Evolutionary conservation across 2,888 invertebrate species (phyloP).

Genomic region (Pammene fasciana): DNA sequence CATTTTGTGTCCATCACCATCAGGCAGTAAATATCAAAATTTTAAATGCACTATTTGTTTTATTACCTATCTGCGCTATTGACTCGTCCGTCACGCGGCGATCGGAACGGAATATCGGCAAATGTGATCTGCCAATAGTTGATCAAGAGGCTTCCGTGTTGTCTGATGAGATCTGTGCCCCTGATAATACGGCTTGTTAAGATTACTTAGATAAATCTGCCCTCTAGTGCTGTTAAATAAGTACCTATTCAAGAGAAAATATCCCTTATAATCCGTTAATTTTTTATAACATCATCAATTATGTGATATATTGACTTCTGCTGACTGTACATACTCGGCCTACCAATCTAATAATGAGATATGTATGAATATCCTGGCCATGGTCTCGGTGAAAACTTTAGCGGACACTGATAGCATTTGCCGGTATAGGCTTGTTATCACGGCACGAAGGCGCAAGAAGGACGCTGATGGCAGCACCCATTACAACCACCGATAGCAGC

Average conservation of each 20-base stretch:
- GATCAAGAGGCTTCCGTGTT: conserved; percentile 33
- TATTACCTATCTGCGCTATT: conserved; percentile 9
- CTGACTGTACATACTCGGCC: no score
- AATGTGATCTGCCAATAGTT: conserved; percentile 37
- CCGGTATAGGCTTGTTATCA: conserved; percentile 25
- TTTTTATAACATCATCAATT: no score
- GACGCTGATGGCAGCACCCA: conserved; percentile 35
- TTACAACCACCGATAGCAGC: conserved; percentile 36
- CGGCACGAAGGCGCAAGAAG: conserved; percentile 22
- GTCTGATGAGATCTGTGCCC: conserved; percentile 21
- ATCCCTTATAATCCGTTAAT: neutral
- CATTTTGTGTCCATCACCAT: no score
- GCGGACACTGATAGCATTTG: neutral
- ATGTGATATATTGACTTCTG: no score
- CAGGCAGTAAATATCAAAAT: no score
- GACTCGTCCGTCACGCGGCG: conserved; percentile 5
- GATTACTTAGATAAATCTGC: conserved; percentile 28
- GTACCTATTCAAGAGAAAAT: conserved; percentile 10
- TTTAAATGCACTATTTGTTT: neutral
- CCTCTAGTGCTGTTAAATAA: conserved; percentile 13
- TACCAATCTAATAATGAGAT: no score
- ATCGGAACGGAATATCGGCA: conserved; percentile 20
- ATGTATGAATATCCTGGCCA: neutral
- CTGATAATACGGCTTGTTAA: conserved; percentile 34
- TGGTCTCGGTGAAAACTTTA: neutral